Base-by-base conservation (phyloP, 2,888 invertebrate species). In the Antitype chi region DNA sequence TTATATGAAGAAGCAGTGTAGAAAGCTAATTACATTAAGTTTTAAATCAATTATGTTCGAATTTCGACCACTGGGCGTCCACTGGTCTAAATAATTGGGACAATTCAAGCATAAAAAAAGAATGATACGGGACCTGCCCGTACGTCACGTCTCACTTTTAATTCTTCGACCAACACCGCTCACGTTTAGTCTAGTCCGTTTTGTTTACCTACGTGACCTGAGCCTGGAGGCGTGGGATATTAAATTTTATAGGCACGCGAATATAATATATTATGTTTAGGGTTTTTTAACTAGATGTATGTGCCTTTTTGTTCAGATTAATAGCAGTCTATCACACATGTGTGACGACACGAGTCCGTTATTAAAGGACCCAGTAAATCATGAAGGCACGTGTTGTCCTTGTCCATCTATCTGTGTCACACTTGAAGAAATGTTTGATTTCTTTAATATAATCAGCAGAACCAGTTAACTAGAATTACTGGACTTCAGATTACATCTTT, bases 131-230 rank as follows among this genome's bases (percentile, higher is more conserved):
- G 38, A 2, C 8, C 7, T 25, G 25, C 11, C 53, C 8, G 11
- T 55, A 17, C 20, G 20, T 77, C 78, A 73, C 81, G 55, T 79
- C 81, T 43, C 23, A n/a, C 17, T 60, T 73, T 81, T 81, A 81
- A 79, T 67, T 67, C 66, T 28, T n/a, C 2, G 6, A 47, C 4
- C 17, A 1, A 11, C n/a, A n/a, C 20, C 2, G 38, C 38, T 63
- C 67, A 74, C 67, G 60, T 67, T 52, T 38, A 25, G 60, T 49
- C 38, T 67, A 47, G 62, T 32, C 11, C 25, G 5, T 81, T 74
- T 62, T 55, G 67, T 73, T 67, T 57, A 32, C 20, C 49, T 55
- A 67, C 81, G 78, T 81, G 62, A 23, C 62, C 55, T 38, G 4
- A 23, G 25, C 53, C 5, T 60, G 38, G 28, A 81, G n/a, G 60